phyloP scores from a whole-genome alignment of 2,113 vertebrate genomes.

The Dasypus novemcinctus region DNA sequence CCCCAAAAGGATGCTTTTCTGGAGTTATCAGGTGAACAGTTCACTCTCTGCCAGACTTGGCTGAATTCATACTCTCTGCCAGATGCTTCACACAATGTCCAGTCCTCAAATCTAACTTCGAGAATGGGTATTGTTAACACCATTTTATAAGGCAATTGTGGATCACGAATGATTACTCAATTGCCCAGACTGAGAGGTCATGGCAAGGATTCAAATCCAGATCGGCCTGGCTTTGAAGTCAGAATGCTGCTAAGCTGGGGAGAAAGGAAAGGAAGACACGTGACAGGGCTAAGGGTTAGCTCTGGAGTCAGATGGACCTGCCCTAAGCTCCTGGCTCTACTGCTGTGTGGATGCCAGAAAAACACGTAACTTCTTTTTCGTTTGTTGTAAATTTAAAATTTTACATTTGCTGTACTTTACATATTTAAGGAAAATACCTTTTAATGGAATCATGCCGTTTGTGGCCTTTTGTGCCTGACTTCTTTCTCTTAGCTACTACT shows the following conservation, averaged over 20 bases:
- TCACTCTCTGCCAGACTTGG: not conserved
- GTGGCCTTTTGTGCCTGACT: not conserved
- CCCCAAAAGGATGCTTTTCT: not conserved
- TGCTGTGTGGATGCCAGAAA: not conserved
- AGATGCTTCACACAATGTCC: not conserved
- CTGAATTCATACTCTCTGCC: not conserved
- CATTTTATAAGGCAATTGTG: not conserved
- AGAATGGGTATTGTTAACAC: not conserved
- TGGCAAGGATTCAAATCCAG: not conserved
- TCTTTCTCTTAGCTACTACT: not conserved
- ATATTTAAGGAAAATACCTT: not conserved
- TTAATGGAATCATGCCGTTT: not conserved
- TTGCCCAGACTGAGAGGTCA: not conserved
- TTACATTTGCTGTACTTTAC: not conserved
- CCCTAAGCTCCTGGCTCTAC: accelerated
- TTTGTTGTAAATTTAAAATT: not conserved
- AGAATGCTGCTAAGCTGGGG: not conserved
- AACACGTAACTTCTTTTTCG: not conserved
- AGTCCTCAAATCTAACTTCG: not conserved
- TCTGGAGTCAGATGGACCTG: too few relatives aligned
- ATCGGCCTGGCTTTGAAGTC: not conserved
- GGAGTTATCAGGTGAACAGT: not conserved
- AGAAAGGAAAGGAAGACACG: not conserved
- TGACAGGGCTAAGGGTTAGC: accelerated
- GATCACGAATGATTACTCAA: not conserved